phyloP scores from a whole-genome alignment of 2,113 vertebrate species.

The Prochilodus magdalenae region DNA sequence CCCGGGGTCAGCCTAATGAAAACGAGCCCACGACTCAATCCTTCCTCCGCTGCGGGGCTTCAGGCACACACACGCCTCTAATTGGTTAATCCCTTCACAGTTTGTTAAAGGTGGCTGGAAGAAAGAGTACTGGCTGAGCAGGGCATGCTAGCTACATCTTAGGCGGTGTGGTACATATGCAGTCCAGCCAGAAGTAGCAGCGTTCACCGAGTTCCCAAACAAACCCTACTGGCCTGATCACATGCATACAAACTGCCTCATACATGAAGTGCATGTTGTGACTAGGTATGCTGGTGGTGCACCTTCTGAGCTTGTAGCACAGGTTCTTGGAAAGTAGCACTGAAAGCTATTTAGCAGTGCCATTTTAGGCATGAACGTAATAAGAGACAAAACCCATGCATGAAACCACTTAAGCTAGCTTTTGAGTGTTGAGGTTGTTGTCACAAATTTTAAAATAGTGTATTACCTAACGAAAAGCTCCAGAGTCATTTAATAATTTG shows the following conservation, averaged over 20 bases:
- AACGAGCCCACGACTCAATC: constrained; percentile 65
- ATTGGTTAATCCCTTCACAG: constrained; percentile 69
- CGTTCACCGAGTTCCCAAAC: not conserved
- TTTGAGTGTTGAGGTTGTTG: no score
- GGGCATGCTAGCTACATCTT: not conserved
- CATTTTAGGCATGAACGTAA: no score
- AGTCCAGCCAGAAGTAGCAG: not conserved
- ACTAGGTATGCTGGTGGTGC: no score
- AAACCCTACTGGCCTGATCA: not conserved
- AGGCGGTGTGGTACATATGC: not conserved
- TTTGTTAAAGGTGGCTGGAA: constrained; percentile 53
- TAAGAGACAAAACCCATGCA: no score
- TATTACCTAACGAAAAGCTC: no score
- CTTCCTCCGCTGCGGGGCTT: constrained; percentile 52
- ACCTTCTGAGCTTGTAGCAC: no score
- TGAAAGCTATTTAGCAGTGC: no score
- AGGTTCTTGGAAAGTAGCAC: no score
- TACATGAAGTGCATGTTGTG: no score
- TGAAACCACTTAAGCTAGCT: no score
- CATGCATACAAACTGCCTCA: not conserved
- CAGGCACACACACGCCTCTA: constrained; percentile 54
- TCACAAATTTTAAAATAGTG: no score
- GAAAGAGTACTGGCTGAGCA: not conserved
- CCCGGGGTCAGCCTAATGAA: constrained; percentile 71
- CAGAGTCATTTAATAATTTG: no score